phyloP scores from a whole-genome alignment of 2,113 vertebrate genomes.

The Camarhynchus parvulus region DNA sequence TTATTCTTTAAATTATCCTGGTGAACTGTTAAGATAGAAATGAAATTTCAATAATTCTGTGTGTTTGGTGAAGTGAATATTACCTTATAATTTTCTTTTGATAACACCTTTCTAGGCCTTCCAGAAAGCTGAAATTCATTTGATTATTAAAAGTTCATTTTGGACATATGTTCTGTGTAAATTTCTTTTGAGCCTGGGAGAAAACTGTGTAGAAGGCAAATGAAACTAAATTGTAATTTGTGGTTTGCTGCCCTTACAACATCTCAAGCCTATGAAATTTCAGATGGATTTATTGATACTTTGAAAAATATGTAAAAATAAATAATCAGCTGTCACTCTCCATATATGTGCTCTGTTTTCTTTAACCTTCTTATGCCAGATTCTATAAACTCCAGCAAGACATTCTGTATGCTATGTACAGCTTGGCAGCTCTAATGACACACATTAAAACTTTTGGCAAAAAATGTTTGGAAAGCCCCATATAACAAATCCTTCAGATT shows the following conservation, averaged over 20 bases:
- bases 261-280: conserved; percentile 17
- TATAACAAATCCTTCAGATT: conserved; percentile 14
- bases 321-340: conserved; percentile 45
- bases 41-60: not conserved
- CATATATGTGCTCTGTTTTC: conserved; percentile 45
- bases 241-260: not conserved
- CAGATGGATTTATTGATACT: conserved; percentile 35
- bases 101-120: not conserved
- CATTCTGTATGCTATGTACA: not conserved
- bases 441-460: conserved; percentile 15
- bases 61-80: not conserved
- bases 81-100: not conserved
- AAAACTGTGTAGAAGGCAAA: not conserved
- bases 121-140: not conserved
- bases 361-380: conserved; percentile 48
- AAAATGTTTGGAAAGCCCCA: not conserved
- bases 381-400: conserved; percentile 14
- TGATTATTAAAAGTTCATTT: conserved; percentile 15
- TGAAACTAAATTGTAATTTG: not conserved
- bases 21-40: not conserved
- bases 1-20: not conserved
- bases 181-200: not conserved
- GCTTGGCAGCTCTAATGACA: conserved; percentile 20
- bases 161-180: not conserved
- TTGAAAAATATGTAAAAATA: conserved; percentile 47